phyloP scores from a whole-genome alignment of 1,140 invertebrate species.

The Nasonia vitripennis region DNA sequence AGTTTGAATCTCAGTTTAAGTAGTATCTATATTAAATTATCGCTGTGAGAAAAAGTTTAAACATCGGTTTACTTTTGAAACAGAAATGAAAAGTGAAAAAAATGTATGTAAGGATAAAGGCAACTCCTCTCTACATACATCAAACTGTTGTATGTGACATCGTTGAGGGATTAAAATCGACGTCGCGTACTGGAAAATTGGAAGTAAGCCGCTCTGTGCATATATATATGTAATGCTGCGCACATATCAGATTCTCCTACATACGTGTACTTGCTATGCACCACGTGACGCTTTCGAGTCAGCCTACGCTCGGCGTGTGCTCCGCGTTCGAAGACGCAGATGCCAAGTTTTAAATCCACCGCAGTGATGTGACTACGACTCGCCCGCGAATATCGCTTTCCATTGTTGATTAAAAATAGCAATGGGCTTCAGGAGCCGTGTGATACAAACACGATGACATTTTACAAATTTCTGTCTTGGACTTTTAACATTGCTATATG shows the following conservation, averaged over 20 bases:
- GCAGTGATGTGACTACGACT: not conserved
- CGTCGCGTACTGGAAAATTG: constrained; percentile 24
- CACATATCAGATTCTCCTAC: constrained; percentile 3
- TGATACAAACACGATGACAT: too few relatives aligned
- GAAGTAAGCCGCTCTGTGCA: not conserved
- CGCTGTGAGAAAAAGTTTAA: too few relatives aligned
- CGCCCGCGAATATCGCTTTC: not conserved
- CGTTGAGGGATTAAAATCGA: constrained; percentile 42
- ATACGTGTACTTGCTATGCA: not conserved
- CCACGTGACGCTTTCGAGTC: not conserved
- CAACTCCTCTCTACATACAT: not conserved
- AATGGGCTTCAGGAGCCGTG: not conserved
- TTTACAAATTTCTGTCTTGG: too few relatives aligned
- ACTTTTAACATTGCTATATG: too few relatives aligned
- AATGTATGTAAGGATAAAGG: not conserved
- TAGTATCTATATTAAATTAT: too few relatives aligned
- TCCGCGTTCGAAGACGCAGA: not conserved
- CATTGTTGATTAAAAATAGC: constrained; percentile 28
- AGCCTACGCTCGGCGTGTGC: not conserved
- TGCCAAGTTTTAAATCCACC: constrained; percentile 26
- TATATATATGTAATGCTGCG: not conserved
- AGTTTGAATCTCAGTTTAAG: too few relatives aligned
- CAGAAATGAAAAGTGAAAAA: not conserved
- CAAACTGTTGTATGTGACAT: constrained; percentile 21
- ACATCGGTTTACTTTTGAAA: too few relatives aligned